Evolutionary conservation across 2,797 vertebrate species (phyloP).

Genomic region (Allobates femoralis): DNA sequence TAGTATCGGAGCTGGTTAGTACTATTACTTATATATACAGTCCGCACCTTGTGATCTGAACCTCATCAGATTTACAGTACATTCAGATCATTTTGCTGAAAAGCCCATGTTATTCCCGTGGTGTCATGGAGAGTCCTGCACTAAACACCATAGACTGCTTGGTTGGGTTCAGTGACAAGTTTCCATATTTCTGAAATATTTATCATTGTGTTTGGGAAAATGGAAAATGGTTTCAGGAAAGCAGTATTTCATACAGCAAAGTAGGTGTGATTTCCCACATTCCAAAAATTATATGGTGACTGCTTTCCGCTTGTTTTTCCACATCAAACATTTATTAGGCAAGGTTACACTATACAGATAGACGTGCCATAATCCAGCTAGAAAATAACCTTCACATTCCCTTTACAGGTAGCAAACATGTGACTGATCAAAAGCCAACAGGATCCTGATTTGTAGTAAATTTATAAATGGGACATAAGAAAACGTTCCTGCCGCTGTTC

Average conservation of each 20-base stretch:
- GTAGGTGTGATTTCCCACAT: constrained; percentile 60
- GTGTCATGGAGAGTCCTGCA: background rate
- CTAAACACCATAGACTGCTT: constrained; percentile 13
- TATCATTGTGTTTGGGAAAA: constrained; percentile 55
- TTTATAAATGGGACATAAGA: background rate
- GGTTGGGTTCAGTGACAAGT: constrained; percentile 17
- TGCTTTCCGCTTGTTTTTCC: constrained; percentile 60
- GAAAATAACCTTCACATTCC: constrained; percentile 9
- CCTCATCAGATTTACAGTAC: background rate
- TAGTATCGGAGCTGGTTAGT: no score
- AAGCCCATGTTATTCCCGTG: background rate
- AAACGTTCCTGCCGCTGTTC: background rate
- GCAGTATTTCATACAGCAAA: constrained; percentile 52
- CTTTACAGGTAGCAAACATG: constrained; percentile 34
- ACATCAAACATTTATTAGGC: constrained; percentile 53
- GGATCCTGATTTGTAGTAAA: constrained; percentile 1
- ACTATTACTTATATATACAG: background rate
- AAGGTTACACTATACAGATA: constrained; percentile 44
- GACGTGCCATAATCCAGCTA: background rate
- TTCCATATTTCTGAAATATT: constrained; percentile 54
- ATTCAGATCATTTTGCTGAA: background rate
- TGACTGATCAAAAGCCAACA: constrained; percentile 3
- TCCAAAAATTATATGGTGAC: constrained; percentile 57
- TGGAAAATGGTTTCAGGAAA: constrained; percentile 56
- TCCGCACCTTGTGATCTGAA: background rate